Base-by-base conservation (phyloP, 1,140 invertebrate species). In the Plectrocnemia conspersa region DNA sequence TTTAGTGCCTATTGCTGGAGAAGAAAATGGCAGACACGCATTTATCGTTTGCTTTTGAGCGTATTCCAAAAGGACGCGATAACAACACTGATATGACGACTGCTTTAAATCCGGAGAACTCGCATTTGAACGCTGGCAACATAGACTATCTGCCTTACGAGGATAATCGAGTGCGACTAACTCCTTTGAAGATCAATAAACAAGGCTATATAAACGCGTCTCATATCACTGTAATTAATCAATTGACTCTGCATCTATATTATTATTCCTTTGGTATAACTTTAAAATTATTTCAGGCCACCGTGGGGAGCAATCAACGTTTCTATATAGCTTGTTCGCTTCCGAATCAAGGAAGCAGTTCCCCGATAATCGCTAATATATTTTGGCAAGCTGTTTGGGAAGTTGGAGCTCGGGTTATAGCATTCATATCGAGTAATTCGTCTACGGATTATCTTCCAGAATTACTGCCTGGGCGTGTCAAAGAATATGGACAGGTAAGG, bases 371-470 rank as follows among this genome's bases (percentile, higher is more conserved):
- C 87, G 89, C 84, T 82, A 10, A 86, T 85, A 75, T 78, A 61
- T 86, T 94, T 67, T 96, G 92, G 93, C 85, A 90, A 71, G 88
- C 89, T 75, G 79, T 89, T 27, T 93, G 89, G 88, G 88, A 92
- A 72, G 79, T 84, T 23, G 84, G 90, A 68, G 84, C 89, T 1
- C 82, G 86, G 61, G 72, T 92, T 15, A 73, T 92, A 42, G 85
- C 89, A 10, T 81, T 56, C 65, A 78, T 66, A 70, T 82, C 58
- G 23, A 38, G 59, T 38, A 58, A 54, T 29, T 56, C 58, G 16
- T 62, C 59, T 2, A 68, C 71, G 10, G 64, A 60, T 41, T 71
- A 72, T 60, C 56, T 73, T 40, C 73, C 71, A 6, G 63, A 57
- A 25, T 22, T 46, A 7, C 47, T 59, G 1, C 63, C 66, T 3